phyloP scores from a whole-genome alignment of 2,797 vertebrate species.

The Caiman crocodilus region DNA sequence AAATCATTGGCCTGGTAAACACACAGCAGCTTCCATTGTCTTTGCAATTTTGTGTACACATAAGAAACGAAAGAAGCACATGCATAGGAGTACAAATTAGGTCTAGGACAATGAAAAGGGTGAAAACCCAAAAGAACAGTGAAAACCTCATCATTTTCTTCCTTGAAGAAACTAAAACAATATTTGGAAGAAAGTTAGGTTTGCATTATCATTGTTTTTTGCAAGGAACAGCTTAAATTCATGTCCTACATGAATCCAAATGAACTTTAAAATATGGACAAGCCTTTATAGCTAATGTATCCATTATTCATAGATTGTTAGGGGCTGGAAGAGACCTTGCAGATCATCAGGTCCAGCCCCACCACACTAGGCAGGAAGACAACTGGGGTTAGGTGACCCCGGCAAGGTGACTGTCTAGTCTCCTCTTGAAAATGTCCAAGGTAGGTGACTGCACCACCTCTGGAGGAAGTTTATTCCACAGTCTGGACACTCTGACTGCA shows the following conservation, averaged over 20 bases:
- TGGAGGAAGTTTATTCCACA: too few species aligned
- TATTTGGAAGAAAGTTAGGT: neutral
- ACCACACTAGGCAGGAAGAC: too few species aligned
- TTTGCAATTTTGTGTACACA: neutral
- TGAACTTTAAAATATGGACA: neutral
- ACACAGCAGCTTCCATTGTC: neutral
- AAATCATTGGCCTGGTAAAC: neutral
- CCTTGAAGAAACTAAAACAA: neutral
- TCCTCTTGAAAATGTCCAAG: too few species aligned
- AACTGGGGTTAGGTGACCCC: too few species aligned
- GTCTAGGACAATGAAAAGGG: neutral
- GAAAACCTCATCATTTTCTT: neutral
- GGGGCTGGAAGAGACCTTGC: too few species aligned
- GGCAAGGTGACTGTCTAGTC: too few species aligned
- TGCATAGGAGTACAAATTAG: neutral
- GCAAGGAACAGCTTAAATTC: neutral
- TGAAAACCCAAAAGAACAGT: neutral
- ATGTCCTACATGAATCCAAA: neutral
- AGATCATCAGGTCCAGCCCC: too few species aligned
- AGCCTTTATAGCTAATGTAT: neutral
- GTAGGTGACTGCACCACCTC: too few species aligned
- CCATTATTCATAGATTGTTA: too few species aligned
- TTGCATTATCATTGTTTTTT: neutral
- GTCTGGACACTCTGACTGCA: too few species aligned
- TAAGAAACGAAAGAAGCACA: neutral